Conservation (phyloP, 2,797 vertebrate species). For the Eleutherodactylus coqui region DNA sequence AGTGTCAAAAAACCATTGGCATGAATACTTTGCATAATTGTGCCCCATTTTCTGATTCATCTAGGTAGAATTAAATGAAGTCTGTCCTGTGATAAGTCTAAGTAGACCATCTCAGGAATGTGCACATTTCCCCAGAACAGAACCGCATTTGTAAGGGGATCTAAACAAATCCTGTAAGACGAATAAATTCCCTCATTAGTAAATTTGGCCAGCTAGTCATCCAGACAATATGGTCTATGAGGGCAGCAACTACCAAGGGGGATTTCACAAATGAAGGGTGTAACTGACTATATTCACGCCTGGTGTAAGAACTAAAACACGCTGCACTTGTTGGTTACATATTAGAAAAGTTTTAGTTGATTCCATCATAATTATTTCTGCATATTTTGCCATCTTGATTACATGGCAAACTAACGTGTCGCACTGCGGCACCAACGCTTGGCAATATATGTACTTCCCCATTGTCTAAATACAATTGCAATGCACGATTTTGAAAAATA, state of each 20-base stretch:
- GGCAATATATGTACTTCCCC: not conserved
- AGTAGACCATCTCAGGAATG: not conserved
- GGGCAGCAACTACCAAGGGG: not conserved
- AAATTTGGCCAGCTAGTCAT: conserved; percentile 30
- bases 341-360: not conserved
- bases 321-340: not conserved
- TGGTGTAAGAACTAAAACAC: not conserved
- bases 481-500: not conserved
- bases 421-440: not conserved
- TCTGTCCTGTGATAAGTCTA: too few relatives aligned
- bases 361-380: conserved; percentile 1
- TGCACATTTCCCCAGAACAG: not conserved
- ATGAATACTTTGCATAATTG: not conserved
- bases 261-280: conserved; percentile 37
- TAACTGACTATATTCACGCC: not conserved
- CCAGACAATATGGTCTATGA: conserved; percentile 28
- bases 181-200: not conserved
- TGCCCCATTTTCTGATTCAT: not conserved
- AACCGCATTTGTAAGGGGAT: not conserved
- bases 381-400: not conserved
- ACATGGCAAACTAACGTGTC: not conserved
- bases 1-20: too few relatives aligned
- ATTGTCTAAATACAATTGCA: not conserved
- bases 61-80: not conserved
- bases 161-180: not conserved